A percentile compares a stretch with the other conserved stretches of the same genome.
Evolutionary conservation across 2,797 vertebrate genomes (phyloP).

Genomic region (Anabacerthia variegaticeps): DNA sequence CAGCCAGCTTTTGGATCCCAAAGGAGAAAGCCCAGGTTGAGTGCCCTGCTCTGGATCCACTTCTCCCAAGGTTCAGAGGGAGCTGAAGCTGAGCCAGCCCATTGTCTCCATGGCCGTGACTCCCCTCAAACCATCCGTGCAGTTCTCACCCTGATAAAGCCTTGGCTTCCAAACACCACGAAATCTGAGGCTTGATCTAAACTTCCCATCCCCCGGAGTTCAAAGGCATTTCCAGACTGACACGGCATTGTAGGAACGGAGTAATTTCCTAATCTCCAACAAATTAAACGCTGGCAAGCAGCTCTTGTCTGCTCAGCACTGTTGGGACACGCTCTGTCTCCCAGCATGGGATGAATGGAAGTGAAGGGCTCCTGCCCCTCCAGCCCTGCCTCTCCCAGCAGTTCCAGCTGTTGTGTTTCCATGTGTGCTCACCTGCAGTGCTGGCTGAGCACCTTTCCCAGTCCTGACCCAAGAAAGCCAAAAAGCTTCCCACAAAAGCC

Average conservation of each 20-base stretch:
- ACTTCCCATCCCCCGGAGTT: constrained; percentile 7
- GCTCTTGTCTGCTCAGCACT: constrained; percentile 45
- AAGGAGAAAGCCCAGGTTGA: not conserved
- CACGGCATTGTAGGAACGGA: not conserved
- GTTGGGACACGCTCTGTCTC: constrained; percentile 33
- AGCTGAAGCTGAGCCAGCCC: not conserved
- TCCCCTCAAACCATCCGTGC: not conserved
- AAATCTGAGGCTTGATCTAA: constrained; percentile 18
- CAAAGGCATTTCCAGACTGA: constrained; percentile 17
- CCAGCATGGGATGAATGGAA: not conserved
- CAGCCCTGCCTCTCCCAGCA: not conserved
- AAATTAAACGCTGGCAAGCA: constrained; percentile 61
- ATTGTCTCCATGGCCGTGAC: not conserved
- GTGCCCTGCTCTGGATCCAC: not conserved
- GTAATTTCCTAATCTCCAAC: constrained; percentile 51
- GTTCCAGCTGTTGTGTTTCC: not conserved
- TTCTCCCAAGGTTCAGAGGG: not conserved
- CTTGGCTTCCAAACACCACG: not conserved
- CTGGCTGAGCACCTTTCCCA: not conserved
- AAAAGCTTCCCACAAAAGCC: not conserved
- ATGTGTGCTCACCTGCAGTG: not conserved
- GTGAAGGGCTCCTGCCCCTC: not conserved
- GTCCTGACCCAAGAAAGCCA: not conserved
- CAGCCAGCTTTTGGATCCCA: not conserved
- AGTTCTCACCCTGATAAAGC: not conserved